Evolutionary conservation across 1,140 invertebrate species (phyloP), one percentile per base, ranked within the genome.

Genomic region (Musca domestica): DNA sequence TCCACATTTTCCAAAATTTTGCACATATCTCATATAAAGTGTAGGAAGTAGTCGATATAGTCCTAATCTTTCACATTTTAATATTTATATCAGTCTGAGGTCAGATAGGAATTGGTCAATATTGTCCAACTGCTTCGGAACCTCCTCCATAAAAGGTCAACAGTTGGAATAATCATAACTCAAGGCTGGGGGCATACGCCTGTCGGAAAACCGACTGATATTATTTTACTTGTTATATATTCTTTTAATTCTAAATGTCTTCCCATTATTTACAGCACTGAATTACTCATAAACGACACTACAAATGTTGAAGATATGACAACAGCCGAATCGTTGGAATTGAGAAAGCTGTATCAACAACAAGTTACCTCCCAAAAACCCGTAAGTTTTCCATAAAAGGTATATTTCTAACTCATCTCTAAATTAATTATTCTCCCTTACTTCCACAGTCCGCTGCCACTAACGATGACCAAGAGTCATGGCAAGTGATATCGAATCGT

Each of bases 381-480:
- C 9, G 78, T 80, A 73, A 72, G 71, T 73, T 10, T 19, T n/a
- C 5, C 17, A 20, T 64, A 19, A 58, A 56, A 15, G 5, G 3
- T 4, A 48, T 15, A 51, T 15, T 27, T 3, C 14, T 48, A 5
- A 22, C 41, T 23, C 10, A 58, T n/a, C 56, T 34, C 17, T n/a
- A 6, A 70, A 64, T 67, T 61, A 25, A 63, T 14, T 1, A 47
- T 25, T 17, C 46, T 67, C 30, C 30, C 19, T 49, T 22, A 23
- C 19, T 20, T 27, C n/a, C 27, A 30, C 47, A 69, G 68, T 7
- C 22, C 41, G 34, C 64, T 78, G 15, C 77, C 80, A 4, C 69
- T 73, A 46, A 74, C 63, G 75, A 79, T 46, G 77, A 82, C 46
- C 78, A 79, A 58, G 80, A 82, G 52, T 76, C 68, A 47, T 82